These are phyloP conservation scores for Orchesella cincta DNA, from an alignment of 1,140 invertebrate species.

Conservation along the genomic window DNA sequence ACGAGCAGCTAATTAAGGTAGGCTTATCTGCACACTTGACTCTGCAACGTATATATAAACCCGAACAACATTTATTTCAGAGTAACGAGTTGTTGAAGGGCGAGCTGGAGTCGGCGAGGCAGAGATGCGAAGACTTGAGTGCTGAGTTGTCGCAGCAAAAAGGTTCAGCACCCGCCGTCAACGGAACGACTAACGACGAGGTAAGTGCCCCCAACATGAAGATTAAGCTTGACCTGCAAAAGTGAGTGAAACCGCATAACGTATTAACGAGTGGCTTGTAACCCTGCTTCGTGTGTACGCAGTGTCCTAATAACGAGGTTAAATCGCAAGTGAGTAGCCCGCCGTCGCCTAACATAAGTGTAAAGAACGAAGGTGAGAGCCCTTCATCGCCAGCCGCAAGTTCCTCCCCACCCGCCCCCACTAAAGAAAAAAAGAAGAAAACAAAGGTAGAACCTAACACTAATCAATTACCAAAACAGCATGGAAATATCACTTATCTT, in stretches of 20 bases:
- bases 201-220: neutral
- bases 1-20: neutral
- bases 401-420: neutral
- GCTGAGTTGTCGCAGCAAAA: neutral
- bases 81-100: neutral
- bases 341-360: too few relatives aligned
- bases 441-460: too few relatives aligned
- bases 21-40: neutral
- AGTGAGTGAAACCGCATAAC: neutral
- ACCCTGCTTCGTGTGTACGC: neutral
- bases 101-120: neutral
- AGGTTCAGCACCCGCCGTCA: neutral
- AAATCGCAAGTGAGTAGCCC: too few relatives aligned
- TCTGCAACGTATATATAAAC: neutral
- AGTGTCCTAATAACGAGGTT: too few relatives aligned
- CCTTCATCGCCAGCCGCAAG: neutral
- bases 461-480: neutral
- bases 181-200: neutral
- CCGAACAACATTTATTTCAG: neutral
- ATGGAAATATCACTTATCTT: neutral
- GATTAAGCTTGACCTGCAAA: neutral
- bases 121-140: neutral
- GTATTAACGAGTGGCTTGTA: neutral
- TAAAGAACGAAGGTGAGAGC: too few relatives aligned
- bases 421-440: conserved; percentile 21